Percentiles rank a stretch among this genome's conserved stretches.
Conservation (phyloP, 64 coral and sea anemone species). For the Montipora capricornis region DNA sequence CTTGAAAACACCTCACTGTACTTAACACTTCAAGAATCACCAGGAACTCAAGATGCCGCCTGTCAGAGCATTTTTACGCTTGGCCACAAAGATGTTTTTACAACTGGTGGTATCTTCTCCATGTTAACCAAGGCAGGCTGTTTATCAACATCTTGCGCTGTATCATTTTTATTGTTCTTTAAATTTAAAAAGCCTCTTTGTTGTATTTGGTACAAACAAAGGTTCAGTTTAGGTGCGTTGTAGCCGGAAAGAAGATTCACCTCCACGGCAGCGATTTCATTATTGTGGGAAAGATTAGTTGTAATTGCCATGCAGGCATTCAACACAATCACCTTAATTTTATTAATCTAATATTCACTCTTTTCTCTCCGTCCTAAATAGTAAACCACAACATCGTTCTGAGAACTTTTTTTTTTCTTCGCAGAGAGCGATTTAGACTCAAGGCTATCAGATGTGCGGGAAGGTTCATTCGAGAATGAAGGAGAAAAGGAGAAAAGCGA, state of each 20-base stretch:
- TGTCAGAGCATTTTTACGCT: not conserved
- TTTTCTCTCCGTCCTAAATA: constrained; percentile 24
- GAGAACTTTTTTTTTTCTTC: not conserved
- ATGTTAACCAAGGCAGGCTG: constrained; percentile 39
- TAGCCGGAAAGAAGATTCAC: not conserved
- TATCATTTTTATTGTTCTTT: not conserved
- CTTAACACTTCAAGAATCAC: not conserved
- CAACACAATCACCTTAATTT: constrained; percentile 85
- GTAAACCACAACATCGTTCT: constrained; percentile 26
- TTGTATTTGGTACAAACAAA: not conserved
- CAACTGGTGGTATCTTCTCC: constrained; percentile 31
- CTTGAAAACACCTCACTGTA: not conserved
- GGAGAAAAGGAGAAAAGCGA: constrained; percentile 67
- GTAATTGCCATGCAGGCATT: constrained; percentile 88
- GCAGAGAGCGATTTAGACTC: constrained; percentile 18
- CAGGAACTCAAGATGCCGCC: no score
- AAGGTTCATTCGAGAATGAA: constrained; percentile 18
- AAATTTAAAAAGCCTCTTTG: constrained; percentile 29
- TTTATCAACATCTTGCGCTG: constrained; percentile 36
- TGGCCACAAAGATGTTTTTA: constrained; percentile 16
- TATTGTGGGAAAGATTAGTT: constrained; percentile 50
- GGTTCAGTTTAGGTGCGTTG: not conserved
- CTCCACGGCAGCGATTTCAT: constrained; percentile 1
- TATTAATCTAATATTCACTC: constrained; percentile 91
- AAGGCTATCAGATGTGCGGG: not conserved